Conservation (phyloP, 1,140 invertebrate genomes). For the Zelostemma sp. region DNA sequence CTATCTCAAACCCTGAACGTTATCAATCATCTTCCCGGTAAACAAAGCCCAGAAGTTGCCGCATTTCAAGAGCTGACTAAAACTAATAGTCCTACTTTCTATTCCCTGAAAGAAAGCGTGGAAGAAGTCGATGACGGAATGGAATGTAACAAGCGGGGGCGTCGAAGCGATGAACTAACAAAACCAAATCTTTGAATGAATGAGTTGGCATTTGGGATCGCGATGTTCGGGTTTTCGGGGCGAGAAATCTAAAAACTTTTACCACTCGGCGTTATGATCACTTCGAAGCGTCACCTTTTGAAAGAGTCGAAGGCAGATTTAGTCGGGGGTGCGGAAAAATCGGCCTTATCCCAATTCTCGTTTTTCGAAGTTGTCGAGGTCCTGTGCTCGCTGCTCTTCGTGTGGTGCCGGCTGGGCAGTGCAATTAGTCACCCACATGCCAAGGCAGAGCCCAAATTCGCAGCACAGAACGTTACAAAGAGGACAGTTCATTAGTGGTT, state of each 20-base stretch:
- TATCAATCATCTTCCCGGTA: too few species aligned
- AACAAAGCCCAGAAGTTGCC: too few species aligned
- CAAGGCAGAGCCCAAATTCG: conserved; percentile 57
- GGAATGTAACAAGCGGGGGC: too few species aligned
- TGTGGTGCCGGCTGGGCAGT: conserved; percentile 65
- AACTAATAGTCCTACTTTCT: too few species aligned
- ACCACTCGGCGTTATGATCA: neutral
- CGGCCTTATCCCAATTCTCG: conserved; percentile 64
- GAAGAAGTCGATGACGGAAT: too few species aligned
- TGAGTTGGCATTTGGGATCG: too few species aligned
- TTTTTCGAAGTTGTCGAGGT: conserved; percentile 67
- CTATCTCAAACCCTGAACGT: too few species aligned
- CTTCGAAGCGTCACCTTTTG: conserved; percentile 64
- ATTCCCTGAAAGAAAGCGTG: too few species aligned
- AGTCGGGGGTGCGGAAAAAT: conserved; percentile 57
- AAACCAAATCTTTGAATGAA: too few species aligned
- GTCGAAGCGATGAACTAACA: too few species aligned
- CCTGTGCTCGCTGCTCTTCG: conserved; percentile 67
- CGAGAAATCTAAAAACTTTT: neutral
- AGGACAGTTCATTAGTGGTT: conserved; percentile 36
- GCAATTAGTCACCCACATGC: conserved; percentile 62
- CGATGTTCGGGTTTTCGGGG: too few species aligned
- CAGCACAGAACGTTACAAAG: conserved; percentile 44
- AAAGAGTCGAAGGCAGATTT: conserved; percentile 68
- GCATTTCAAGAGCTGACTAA: too few species aligned